phyloP scores from a whole-genome alignment of 2,113 vertebrate species.

The Azemiops feae region DNA sequence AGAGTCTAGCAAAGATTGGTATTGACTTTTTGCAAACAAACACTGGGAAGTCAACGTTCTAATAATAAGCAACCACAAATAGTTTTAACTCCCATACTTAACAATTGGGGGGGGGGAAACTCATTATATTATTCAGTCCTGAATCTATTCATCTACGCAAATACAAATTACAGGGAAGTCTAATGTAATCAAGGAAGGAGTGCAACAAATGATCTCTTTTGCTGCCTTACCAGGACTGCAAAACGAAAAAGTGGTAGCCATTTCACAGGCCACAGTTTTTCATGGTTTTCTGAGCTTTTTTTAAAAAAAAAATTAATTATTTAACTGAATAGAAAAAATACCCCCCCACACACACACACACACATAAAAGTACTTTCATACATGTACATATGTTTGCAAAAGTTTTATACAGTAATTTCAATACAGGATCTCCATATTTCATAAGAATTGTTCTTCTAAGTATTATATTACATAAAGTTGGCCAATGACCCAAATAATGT shows the following conservation, averaged over 20 bases:
- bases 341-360: not conserved
- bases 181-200: not conserved
- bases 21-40: not conserved
- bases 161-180: not conserved
- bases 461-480: not conserved
- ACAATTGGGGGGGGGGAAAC: not conserved
- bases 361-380: not conserved
- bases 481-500: not conserved
- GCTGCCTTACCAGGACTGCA: not conserved
- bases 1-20: not conserved
- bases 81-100: not conserved
- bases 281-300: too few relatives aligned
- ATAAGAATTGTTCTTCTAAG: not conserved
- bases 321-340: not conserved
- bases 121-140: not conserved
- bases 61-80: not conserved
- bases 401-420: not conserved
- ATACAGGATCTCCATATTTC: not conserved
- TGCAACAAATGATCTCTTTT: not conserved
- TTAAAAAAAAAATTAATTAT: not conserved
- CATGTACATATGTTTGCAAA: not conserved
- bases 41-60: not conserved
- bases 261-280: not conserved
- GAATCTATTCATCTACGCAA: not conserved
- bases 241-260: not conserved